Base-by-base conservation (phyloP, 2,888 invertebrate species). In the Rhingia rostrata region DNA sequence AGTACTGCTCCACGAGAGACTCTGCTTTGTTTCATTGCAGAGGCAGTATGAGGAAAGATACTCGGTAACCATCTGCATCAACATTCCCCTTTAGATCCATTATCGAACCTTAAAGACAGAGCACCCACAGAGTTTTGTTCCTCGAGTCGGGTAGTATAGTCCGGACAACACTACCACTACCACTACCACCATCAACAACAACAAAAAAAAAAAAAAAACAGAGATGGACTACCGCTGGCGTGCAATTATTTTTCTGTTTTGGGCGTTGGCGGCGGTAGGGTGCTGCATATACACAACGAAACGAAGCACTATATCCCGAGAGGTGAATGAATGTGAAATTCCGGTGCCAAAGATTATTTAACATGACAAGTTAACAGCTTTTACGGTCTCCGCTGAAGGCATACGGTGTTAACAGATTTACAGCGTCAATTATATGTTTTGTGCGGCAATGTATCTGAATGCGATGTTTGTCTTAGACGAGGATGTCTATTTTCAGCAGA, bases 341-440 rank as follows among this genome's bases (percentile, higher is more conserved):
- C 74, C 84, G 80, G 84, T 84, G 80, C 84, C 84, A 80, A 84
- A 80, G 84, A 84, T 82, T 82, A 82, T 82, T 82, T 82, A 82
- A 82, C 82, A 82, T 80, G 84, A 84, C 84, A 84, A 84, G 84
- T 84, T 84, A 84, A 84, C 84, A 84, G 84, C 84, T 84, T 84
- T 84, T 84, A 84, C 80, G 84, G 84, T 84, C 84, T 80, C 74
- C 84, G 80, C 80, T 80, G 84, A 84, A 84, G 84, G 70, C 84
- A 54, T 84, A 70, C 84, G 73, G 84, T 84, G 84, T 80, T 80
- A 84, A 84, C 84, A 84, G 84, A 84, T 84, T 84, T 84, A 84
- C 84, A 80, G 84, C 84, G 84, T 84, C 84, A 84, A 84, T 84
- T 84, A 79, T 80, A 75, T 84, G 84, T 80, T 78, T 69, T 69